Base-by-base conservation (phyloP, 2,888 invertebrate genomes). In the Sturmia bella region DNA sequence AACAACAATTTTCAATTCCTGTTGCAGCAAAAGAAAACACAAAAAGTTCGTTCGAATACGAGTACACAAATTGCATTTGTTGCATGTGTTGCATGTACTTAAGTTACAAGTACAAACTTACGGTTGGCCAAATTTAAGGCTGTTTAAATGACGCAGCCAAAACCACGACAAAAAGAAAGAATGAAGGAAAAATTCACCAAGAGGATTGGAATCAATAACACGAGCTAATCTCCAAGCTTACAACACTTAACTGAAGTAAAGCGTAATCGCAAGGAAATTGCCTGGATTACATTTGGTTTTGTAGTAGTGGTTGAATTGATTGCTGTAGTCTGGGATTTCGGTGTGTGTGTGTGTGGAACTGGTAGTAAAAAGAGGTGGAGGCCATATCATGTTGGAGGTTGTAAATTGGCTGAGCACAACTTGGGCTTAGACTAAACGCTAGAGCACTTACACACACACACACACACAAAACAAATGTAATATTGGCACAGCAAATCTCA, bases 1-100 rank as follows among this genome's bases (percentile, higher is more conserved):
- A 82, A 61, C 87, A 87, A 85, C 87, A 88, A 87, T 89, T 87
- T 87, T 87, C 87, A 87, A 87, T 88, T 87, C 86, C 85, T 80
- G 32, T 32, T 84, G 15, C 17, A 64, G 32, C 32, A 3, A 32
- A 32, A 32, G 32, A 32, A 32, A 32, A 3, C 27, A 45, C 56
- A 50, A 9, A 12, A 50, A 32, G 32, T 27, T 27, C 27, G 13
- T 37, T 54, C 15, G 4, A 15, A 39, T 45, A 52, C 13, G 13
- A 54, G 11, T 41, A 48, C 43, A 73, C 41, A 59, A 41, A 54
- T 61, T 72, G 81, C 37, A n/a, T 64, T 57, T 69, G 57, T 74
- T 69, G 73, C 68, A 77, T 82, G 78, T 77, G 70, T 77, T 63
- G 64, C 57, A 66, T 66, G 76, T 63, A 69, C 24, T 54, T 12